Conservation (phyloP, 2,888 invertebrate genomes). For the Lamproptera curius region DNA sequence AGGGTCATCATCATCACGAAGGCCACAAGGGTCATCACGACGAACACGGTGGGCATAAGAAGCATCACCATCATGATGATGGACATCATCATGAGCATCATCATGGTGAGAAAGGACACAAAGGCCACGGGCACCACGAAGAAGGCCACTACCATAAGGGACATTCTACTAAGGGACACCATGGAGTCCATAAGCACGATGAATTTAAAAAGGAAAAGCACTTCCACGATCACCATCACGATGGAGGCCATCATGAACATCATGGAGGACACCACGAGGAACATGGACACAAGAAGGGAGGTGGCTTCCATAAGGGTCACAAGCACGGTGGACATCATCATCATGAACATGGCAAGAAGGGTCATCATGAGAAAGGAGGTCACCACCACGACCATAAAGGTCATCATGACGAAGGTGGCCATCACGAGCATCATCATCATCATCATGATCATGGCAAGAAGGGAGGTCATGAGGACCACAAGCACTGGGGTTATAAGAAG, state of each 20-base stretch:
- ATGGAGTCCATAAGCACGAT: conserved; percentile 90
- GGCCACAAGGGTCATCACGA: conserved; percentile 80
- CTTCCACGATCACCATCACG: conserved; percentile 90
- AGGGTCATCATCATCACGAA: conserved; percentile 86
- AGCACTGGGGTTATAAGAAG: conserved; percentile 86
- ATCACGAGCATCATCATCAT: conserved; percentile 87
- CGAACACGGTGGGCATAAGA: conserved; percentile 82
- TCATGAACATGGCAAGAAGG: conserved; percentile 89
- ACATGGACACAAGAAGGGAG: conserved; percentile 89
- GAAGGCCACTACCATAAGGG: conserved; percentile 88
- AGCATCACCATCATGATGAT: conserved; percentile 81
- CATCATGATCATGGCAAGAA: conserved; percentile 88
- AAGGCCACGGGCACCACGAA: conserved; percentile 75
- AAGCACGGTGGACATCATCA: conserved; percentile 87
- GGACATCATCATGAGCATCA: conserved; percentile 82
- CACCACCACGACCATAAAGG: conserved; percentile 89
- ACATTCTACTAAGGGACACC: conserved; percentile 91
- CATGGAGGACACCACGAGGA: conserved; percentile 88
- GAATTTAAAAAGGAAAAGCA: conserved; percentile 93
- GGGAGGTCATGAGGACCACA: conserved; percentile 88
- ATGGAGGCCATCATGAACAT: conserved; percentile 87
- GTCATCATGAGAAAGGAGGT: conserved; percentile 87
- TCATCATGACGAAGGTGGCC: conserved; percentile 87
- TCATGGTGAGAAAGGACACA: conserved; percentile 82
- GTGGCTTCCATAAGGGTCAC: conserved; percentile 87